Evolutionary conservation across 2,888 invertebrate genomes (phyloP).

Genomic region (Troilus luridus): DNA sequence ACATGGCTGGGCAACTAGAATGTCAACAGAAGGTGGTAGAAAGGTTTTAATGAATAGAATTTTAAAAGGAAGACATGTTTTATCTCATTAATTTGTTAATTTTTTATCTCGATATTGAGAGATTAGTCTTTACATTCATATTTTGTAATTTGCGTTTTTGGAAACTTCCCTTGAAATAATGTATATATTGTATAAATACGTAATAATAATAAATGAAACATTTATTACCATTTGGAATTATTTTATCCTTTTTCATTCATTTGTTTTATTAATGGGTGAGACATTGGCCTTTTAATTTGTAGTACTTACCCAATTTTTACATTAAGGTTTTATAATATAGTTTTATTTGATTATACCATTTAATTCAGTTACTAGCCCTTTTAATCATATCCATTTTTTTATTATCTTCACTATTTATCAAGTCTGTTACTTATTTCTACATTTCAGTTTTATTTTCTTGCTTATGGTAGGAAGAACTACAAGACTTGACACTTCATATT

Average conservation of each 20-base stretch:
- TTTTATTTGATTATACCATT: background rate
- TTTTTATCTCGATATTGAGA: background rate
- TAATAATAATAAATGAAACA: background rate
- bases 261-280: no score
- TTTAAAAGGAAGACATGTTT: conserved; percentile 79
- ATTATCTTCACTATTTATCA: background rate
- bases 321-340: background rate
- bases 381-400: background rate
- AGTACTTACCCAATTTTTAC: background rate
- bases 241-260: background rate
- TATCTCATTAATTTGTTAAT: conserved; percentile 74
- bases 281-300: background rate
- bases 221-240: background rate
- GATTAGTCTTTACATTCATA: background rate
- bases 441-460: background rate
- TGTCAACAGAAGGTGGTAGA: conserved; percentile 80
- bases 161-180: background rate
- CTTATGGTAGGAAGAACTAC: background rate
- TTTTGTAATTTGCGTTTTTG: background rate
- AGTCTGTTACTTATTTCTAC: background rate
- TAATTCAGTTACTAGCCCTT: background rate
- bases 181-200: background rate
- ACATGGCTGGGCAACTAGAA: conserved; percentile 80
- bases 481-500: background rate
- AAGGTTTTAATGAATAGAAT: conserved; percentile 81